Base-by-base conservation (phyloP, 2,113 vertebrate species). In the Rhadina sibilatrix region DNA sequence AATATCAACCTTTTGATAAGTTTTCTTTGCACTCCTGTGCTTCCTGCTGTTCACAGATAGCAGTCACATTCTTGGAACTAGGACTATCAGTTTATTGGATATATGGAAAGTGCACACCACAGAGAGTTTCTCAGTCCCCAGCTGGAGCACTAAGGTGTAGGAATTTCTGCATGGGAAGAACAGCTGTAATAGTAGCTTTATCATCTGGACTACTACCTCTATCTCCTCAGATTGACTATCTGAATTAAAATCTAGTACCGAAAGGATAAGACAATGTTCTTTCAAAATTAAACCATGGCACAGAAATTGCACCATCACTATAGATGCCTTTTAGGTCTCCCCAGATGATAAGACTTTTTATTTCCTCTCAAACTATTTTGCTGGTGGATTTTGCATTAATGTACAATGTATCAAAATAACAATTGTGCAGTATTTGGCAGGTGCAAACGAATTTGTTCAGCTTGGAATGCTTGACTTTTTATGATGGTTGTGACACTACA, bases 381-480 rank as follows among this genome's bases (percentile, higher is more conserved):
- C 31, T 94, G 82, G 65, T 87, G 40, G 50, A 93, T 94, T 92
- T 83, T 88, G 8, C 40, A 89, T 82, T 84, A 82, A 69, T 44
- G 27, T 35, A 54, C n/a, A 61, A 68, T 65, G 35, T 60, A 80
- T 86, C 78, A 93, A 92, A 87, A 57, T 59, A 82, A 90, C 13
- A 71, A 79, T 95, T 86, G 59, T 28, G 12, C 68, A 68, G 42
- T 60, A 60, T 86, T 83, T 93, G 86, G 64, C 61, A 87, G 71
- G n/a, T 89, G 77, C 59, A 94, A 68, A 71, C 3, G 61, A 80
- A 92, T 96, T 83, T 83, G 35, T 89, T 96, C 60, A 78, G 60
- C 57, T 90, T 21, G 35, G 69, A 94, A 82, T 78, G 38, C 64
- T 47, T 87, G 66, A 49, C 71, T 69, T 90, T 94, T 79, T 69